Conservation (phyloP, 2,113 vertebrate species). For the Carassius carassius region DNA sequence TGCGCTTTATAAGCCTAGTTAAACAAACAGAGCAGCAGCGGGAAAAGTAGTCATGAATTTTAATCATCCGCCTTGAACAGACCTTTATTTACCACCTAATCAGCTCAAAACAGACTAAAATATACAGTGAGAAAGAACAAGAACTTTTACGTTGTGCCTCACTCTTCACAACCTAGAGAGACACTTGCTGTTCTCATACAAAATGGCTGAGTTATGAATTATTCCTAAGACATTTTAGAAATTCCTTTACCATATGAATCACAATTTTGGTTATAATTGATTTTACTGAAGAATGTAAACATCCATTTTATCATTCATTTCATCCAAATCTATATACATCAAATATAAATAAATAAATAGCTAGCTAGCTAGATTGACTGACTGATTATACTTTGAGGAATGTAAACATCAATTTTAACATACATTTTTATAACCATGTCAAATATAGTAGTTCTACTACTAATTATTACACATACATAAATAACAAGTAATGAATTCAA, state of each 20-base stretch:
- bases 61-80: constrained; percentile 73
- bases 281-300: not conserved
- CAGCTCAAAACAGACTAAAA: constrained; percentile 68
- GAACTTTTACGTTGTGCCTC: constrained; percentile 31
- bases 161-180: not conserved
- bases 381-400: too few relatives aligned
- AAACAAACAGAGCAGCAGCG: constrained; percentile 75
- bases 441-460: too few relatives aligned
- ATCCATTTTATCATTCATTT: not conserved
- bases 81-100: constrained; percentile 79
- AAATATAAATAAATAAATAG: not conserved
- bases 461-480: not conserved
- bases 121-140: constrained; percentile 55
- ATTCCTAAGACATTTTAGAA: not conserved
- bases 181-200: constrained; percentile 14
- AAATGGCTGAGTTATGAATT: constrained; percentile 8
- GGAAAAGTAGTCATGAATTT: constrained; percentile 76
- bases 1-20: constrained; percentile 81
- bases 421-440: too few relatives aligned
- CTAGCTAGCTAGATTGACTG: too few relatives aligned
- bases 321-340: not conserved
- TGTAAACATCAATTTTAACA: too few relatives aligned
- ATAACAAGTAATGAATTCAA: too few relatives aligned
- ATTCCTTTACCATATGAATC: not conserved
- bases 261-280: not conserved